Evolutionary conservation across 2,888 invertebrate species (phyloP), one percentile per base, ranked within the genome.

Genomic region (Cheilosia vernalis): DNA sequence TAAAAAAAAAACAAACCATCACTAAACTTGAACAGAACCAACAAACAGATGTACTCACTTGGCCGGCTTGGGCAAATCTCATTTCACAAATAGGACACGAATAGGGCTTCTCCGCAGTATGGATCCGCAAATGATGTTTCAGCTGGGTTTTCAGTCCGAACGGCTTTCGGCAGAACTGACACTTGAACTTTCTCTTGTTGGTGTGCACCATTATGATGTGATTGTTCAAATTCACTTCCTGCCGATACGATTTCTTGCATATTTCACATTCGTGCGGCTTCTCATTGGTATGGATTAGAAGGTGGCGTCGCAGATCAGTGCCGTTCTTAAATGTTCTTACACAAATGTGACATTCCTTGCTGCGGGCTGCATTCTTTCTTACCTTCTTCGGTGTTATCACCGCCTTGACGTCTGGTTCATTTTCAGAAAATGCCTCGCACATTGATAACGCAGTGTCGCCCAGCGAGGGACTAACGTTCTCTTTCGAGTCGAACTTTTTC

Each of bases 101-200:
- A 91, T 95, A 95, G 0, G 95, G 95, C 88, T 95, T 94, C 88
- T 94, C 94, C 2, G 95, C 95, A 0, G 95, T 94, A 90, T 97
- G 97, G 17, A 94, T 94, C 9, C 95, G 93, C 88, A 96, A 93
- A 91, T 97, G 97, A 66, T 95, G 91, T 87, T 95, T 93, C 70
- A 97, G 92, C 42, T 96, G 94, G 89, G 96, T 96, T 91, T 97
- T 95, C 15, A 96, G 92, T 0, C 95, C 94, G 90, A 97, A 97
- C 40, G 94, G 94, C 90, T 96, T 96, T 63, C 95, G 94, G 90
- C 97, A 97, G 87, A 95, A 94, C 88, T 94, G 93, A 90, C 97
- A 97, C 61, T 94, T 93, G 90, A 94, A 96, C 30, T 94, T 89
- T 6, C 90, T 89, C 47, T 90, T 89, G 15, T 89, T 90, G 67